A percentile compares a stretch with the other conserved stretches of the same genome.
Evolutionary conservation across 2,888 invertebrate genomes (phyloP).

Genomic region (Lasioglossum oenotherae): DNA sequence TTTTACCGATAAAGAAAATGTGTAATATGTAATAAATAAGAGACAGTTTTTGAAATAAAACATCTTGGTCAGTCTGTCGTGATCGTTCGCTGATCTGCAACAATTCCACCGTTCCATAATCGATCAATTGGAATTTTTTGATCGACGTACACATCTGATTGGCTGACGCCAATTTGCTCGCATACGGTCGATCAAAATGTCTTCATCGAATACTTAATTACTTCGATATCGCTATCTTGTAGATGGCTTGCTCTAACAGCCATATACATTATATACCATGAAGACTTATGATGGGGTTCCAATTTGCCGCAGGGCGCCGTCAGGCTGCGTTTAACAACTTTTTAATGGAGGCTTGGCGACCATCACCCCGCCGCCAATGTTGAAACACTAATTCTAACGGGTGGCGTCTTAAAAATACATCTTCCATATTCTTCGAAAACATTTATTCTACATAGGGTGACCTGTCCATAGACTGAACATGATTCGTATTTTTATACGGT

Average conservation of each 20-base stretch:
- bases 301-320: slow-evolving; percentile 84
- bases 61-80: not conserved
- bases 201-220: slow-evolving; percentile 76
- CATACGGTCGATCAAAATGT: slow-evolving; percentile 75
- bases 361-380: slow-evolving; percentile 76
- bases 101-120: not conserved
- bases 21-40: too few species aligned
- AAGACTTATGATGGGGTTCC: slow-evolving; percentile 83
- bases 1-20: too few species aligned
- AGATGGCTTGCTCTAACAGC: slow-evolving; percentile 72
- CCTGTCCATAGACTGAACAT: not conserved
- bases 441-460: not conserved
- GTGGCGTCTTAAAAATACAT: slow-evolving; percentile 73
- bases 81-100: not conserved
- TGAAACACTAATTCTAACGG: slow-evolving; percentile 79
- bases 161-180: slow-evolving; percentile 37
- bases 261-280: slow-evolving; percentile 78
- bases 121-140: slow-evolving; percentile 11
- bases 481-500: not conserved
- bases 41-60: not conserved
- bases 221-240: slow-evolving; percentile 75
- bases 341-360: slow-evolving; percentile 83
- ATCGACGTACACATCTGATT: slow-evolving; percentile 13
- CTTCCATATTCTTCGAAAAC: not conserved
- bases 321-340: slow-evolving; percentile 84